These are phyloP conservation scores for Himalopsyche kuldschensis DNA, from an alignment of 2,888 invertebrate genomes.

Conservation along the genomic window DNA sequence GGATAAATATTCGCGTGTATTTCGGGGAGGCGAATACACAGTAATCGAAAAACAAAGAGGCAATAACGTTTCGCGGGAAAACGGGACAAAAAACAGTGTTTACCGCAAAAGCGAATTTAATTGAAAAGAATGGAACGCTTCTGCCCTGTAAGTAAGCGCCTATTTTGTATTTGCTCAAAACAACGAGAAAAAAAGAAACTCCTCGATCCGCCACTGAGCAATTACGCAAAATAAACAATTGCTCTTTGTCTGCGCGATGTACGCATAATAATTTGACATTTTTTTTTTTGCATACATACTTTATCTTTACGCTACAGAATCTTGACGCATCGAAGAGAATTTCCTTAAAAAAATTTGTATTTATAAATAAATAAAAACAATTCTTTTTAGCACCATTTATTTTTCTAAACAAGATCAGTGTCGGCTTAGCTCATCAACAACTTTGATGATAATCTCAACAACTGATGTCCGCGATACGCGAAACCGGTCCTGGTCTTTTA, in stretches of 20 bases:
- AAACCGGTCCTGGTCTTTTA: too few relatives aligned
- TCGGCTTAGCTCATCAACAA: too few relatives aligned
- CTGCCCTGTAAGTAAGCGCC: not conserved
- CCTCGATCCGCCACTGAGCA: not conserved
- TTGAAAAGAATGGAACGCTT: conserved; percentile 25
- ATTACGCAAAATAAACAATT: not conserved
- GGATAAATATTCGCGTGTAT: not conserved
- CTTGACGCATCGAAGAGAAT: not conserved
- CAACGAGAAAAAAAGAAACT: not conserved
- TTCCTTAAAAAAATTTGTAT: too few relatives aligned
- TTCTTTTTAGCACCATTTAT: too few relatives aligned
- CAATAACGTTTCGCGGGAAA: conserved; percentile 13
- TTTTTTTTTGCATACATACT: not conserved
- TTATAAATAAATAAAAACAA: too few relatives aligned
- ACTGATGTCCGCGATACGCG: too few relatives aligned
- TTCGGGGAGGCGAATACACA: conserved; percentile 2
- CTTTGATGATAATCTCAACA: too few relatives aligned
- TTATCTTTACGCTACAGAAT: not conserved
- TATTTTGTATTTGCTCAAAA: not conserved
- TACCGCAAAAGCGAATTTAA: conserved; percentile 28
- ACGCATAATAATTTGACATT: not conserved
- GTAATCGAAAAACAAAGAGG: conserved; percentile 30
- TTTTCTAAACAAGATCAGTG: too few relatives aligned
- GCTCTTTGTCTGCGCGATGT: not conserved
- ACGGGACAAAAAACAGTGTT: conserved; percentile 28